Evolutionary conservation across 1,140 invertebrate genomes (phyloP).

Genomic region (Uloborus diversus): DNA sequence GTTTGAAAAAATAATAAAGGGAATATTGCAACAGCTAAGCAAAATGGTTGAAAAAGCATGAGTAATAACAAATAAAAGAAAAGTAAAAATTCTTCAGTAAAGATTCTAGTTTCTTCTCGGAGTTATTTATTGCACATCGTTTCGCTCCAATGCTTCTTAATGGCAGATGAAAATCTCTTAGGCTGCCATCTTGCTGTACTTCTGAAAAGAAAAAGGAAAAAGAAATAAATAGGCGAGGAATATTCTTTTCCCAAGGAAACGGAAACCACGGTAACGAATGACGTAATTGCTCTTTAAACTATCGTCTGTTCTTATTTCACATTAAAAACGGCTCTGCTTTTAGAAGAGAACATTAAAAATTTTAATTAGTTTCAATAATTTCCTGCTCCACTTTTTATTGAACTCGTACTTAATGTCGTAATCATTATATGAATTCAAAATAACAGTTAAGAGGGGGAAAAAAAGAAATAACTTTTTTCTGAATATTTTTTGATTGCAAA

Average conservation of each 20-base stretch:
- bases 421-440: too few relatives aligned
- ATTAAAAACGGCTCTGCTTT: too few relatives aligned
- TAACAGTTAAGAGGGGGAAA: too few relatives aligned
- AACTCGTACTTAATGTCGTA: too few relatives aligned
- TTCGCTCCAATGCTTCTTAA: slow-evolving; percentile 13
- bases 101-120: slow-evolving; percentile 10
- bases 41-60: not conserved
- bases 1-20: not conserved
- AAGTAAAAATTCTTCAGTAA: not conserved
- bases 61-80: not conserved
- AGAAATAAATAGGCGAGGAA: too few relatives aligned
- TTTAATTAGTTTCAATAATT: too few relatives aligned
- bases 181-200: slow-evolving; percentile 9
- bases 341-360: too few relatives aligned
- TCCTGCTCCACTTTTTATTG: too few relatives aligned
- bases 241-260: slow-evolving; percentile 3
- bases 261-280: not conserved
- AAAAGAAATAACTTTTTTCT: too few relatives aligned
- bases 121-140: slow-evolving; percentile 23
- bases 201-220: not conserved
- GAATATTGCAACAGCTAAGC: too few relatives aligned
- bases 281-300: not conserved
- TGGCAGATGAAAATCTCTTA: slow-evolving; percentile 16
- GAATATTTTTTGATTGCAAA: too few relatives aligned
- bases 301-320: not conserved